Evolutionary conservation across 35 echinoderm and acorn worm genomes (phyloP).

Genomic region (Heliocidaris erythrogramma): DNA sequence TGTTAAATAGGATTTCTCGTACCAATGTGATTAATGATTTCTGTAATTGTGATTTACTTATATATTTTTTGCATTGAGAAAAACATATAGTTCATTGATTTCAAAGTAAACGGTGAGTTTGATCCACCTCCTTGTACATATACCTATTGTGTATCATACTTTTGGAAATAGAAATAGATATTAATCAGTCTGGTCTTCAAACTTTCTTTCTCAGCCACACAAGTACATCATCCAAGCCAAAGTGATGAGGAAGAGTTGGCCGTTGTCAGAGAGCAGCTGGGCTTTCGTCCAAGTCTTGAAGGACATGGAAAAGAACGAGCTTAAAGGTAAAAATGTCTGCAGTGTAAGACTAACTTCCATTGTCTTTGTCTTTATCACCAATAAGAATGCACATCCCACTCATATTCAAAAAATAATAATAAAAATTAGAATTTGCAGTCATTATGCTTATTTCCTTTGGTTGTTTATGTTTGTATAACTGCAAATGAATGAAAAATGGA

Average conservation of each 20-base stretch:
- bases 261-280: slow-evolving; percentile 98
- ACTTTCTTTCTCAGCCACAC: slow-evolving; percentile 74
- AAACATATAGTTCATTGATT: no score
- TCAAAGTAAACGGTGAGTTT: no score
- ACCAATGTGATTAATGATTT: no score
- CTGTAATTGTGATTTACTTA: no score
- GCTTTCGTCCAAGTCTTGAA: slow-evolving; percentile 96
- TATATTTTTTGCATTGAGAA: no score
- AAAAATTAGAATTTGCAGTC: neutral
- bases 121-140: no score
- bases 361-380: neutral
- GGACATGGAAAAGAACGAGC: slow-evolving; percentile 90
- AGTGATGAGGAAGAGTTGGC: slow-evolving; percentile 96
- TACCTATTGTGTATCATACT: neutral
- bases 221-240: slow-evolving; percentile 99
- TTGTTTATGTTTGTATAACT: neutral
- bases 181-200: neutral
- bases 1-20: no score
- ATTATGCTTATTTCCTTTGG: neutral
- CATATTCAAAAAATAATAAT: neutral
- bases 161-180: no score
- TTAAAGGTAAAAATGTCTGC: slow-evolving; percentile 75
- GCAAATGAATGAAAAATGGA: neutral
- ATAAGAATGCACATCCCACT: neutral
- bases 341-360: neutral